Evolutionary conservation across 92 coral and sea anemone species (phyloP).

Genomic region (Chrysogorgia sp.): DNA sequence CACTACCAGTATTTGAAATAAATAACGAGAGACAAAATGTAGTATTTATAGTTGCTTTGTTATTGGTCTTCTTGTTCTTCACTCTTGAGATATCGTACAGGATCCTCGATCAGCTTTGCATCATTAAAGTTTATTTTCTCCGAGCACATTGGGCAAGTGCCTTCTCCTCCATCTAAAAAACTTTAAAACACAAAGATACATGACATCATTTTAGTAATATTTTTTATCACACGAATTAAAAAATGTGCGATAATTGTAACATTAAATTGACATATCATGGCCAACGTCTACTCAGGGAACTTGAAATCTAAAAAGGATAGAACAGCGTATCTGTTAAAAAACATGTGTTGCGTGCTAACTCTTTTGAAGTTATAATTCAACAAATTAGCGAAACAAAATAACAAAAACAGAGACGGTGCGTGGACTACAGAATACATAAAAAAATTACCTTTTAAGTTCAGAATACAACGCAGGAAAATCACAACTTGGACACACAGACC

Average conservation of each 20-base stretch:
- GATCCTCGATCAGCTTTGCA: constrained; percentile 79
- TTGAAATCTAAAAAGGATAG: no score
- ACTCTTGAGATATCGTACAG: constrained; percentile 70
- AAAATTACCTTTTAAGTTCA: constrained; percentile 76
- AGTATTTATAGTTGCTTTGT: neutral
- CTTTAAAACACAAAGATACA: constrained; percentile 34
- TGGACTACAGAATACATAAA: neutral
- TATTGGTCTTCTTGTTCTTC: constrained; percentile 58
- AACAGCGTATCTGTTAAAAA: no score
- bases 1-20: neutral
- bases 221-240: no score
- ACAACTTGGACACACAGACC: constrained; percentile 95
- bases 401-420: neutral
- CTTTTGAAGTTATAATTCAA: no score
- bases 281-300: no score
- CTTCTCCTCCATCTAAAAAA: constrained; percentile 82
- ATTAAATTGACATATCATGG: no score
- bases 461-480: constrained; percentile 94
- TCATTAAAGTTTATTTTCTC: constrained; percentile 79
- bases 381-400: no score
- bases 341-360: no score
- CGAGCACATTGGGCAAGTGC: constrained; percentile 93
- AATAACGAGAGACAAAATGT: constrained; percentile 7
- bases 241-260: no score
- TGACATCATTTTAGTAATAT: no score